These are phyloP conservation scores for Halcyon leucocephala DNA, from an alignment of 2,797 vertebrate genomes.

Conservation along the genomic window DNA sequence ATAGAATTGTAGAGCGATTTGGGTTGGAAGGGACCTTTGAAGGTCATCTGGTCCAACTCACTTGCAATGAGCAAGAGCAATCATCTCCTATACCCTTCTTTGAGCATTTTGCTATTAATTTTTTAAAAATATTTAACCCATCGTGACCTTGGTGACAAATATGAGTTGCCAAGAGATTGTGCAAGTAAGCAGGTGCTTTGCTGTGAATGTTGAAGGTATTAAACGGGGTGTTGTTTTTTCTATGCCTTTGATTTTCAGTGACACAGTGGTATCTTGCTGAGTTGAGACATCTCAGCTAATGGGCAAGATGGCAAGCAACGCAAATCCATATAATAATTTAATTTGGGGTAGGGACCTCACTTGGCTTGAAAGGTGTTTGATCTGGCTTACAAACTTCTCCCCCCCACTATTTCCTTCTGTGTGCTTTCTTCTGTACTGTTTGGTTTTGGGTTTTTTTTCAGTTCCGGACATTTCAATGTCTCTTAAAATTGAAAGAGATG, in stretches of 20 bases:
- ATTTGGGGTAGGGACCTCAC: constrained; percentile 8
- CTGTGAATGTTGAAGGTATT: neutral
- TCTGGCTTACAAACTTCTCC: neutral
- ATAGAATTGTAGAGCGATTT: neutral
- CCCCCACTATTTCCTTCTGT: neutral
- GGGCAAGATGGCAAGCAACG: constrained; percentile 6
- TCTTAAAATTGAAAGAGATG: neutral
- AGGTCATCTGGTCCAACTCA: neutral
- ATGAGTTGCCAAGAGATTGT: neutral
- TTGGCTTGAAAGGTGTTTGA: constrained; percentile 12
- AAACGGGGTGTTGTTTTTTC: neutral
- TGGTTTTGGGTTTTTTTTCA: neutral
- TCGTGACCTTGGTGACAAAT: neutral
- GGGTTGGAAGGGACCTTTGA: neutral
- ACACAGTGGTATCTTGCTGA: constrained; percentile 49
- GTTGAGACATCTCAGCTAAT: constrained; percentile 12
- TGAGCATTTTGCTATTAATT: neutral
- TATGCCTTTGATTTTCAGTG: constrained; percentile 22
- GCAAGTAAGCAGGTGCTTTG: constrained; percentile 11
- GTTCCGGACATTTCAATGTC: neutral
- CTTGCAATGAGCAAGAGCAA: neutral
- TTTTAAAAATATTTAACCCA: neutral
- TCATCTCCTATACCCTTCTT: neutral
- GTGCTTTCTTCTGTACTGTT: neutral
- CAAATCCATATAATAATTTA: neutral